Percentiles rank a stretch among this genome's conserved stretches.
phyloP scores from a whole-genome alignment of 2,888 invertebrate species.

The Melanostoma mellinum region DNA sequence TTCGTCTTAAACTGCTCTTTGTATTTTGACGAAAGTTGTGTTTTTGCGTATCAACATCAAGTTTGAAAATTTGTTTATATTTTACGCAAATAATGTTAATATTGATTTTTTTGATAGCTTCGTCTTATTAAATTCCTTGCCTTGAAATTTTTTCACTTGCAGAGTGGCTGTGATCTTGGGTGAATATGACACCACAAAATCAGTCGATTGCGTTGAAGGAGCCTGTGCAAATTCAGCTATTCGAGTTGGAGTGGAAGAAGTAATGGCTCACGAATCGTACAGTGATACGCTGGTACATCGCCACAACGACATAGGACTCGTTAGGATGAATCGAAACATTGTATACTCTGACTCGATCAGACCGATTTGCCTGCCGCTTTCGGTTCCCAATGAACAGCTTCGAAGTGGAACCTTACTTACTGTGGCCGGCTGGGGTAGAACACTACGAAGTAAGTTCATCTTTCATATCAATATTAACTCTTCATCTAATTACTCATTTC shows the following conservation, averaged over 20 bases:
- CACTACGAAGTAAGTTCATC: conserved; percentile 79
- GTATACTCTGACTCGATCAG: conserved; percentile 83
- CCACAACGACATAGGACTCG: conserved; percentile 87
- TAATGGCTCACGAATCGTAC: conserved; percentile 87
- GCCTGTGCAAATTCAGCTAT: conserved; percentile 83
- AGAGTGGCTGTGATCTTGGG: conserved; percentile 79
- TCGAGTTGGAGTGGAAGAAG: conserved; percentile 85
- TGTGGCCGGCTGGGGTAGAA: conserved; percentile 86
- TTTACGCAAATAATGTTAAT: too few relatives aligned
- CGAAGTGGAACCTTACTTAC: conserved; percentile 77
- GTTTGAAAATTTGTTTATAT: too few relatives aligned
- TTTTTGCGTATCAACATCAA: too few relatives aligned
- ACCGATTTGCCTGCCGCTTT: conserved; percentile 85
- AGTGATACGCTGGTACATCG: conserved; percentile 84
- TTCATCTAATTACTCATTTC: not conserved
- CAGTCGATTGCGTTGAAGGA: conserved; percentile 80
- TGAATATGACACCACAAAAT: conserved; percentile 78
- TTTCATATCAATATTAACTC: not conserved
- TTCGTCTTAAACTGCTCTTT: too few relatives aligned
- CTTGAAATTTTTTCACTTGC: conserved; percentile 42
- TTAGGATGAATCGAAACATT: conserved; percentile 85
- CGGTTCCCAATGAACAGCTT: conserved; percentile 71
- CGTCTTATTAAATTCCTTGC: not conserved
- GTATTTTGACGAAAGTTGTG: too few relatives aligned
- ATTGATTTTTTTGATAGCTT: too few relatives aligned